These are phyloP conservation scores for Rosalia funebris DNA, from an alignment of 2,888 invertebrate species.

Conservation along the genomic window DNA sequence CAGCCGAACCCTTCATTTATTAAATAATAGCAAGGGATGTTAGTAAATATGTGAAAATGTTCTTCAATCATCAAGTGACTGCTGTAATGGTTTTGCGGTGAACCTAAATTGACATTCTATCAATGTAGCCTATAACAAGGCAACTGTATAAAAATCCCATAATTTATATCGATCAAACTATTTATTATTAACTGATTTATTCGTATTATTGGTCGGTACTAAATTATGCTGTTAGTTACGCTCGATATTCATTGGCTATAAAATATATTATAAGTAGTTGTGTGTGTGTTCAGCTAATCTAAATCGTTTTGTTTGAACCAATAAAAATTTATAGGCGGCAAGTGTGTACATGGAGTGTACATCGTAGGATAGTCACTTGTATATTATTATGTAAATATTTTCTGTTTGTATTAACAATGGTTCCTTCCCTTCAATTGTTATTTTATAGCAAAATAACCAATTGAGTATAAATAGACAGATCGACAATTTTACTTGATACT, in stretches of 20 bases:
- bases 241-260: slow-evolving; percentile 36
- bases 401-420: no score
- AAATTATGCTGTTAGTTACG: slow-evolving; percentile 31
- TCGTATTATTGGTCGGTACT: slow-evolving; percentile 30
- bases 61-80: no score
- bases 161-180: neutral
- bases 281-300: slow-evolving; percentile 36
- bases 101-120: no score
- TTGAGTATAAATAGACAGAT: no score
- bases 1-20: no score
- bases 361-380: neutral
- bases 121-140: no score
- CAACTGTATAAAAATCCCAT: neutral
- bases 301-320: slow-evolving; percentile 39
- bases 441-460: no score
- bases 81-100: no score
- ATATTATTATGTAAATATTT: neutral
- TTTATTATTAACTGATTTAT: neutral
- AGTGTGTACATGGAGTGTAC: slow-evolving; percentile 38
- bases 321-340: slow-evolving; percentile 31
- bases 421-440: no score
- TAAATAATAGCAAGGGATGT: no score
- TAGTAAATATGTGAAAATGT: no score
- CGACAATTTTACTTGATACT: no score
- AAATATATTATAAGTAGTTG: slow-evolving; percentile 31